phyloP scores from a whole-genome alignment of 2,888 invertebrate genomes.

The Troides aeacus region DNA sequence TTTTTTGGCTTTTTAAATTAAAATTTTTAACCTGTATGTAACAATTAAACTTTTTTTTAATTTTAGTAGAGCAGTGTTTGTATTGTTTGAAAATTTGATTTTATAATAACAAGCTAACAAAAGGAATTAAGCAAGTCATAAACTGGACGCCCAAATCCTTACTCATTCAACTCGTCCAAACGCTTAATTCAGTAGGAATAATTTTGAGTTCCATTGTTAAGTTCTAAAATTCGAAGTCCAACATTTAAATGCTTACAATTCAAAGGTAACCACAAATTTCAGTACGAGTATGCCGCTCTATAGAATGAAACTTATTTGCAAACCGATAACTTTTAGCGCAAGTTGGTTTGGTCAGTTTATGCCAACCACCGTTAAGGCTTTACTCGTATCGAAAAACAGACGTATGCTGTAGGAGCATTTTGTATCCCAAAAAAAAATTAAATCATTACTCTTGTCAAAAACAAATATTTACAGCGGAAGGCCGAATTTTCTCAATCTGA shows the following conservation, averaged over 20 bases:
- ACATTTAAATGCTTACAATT: slow-evolving; percentile 79
- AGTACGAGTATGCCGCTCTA: slow-evolving; percentile 70
- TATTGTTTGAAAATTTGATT: slow-evolving; percentile 3
- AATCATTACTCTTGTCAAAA: not conserved
- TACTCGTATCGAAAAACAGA: slow-evolving; percentile 53
- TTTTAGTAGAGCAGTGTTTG: not conserved
- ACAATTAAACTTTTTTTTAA: not conserved
- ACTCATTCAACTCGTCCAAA: slow-evolving; percentile 69
- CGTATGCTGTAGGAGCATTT: slow-evolving; percentile 63
- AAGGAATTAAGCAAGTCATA: slow-evolving; percentile 65
- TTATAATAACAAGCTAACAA: slow-evolving; percentile 40
- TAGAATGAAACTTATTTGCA: slow-evolving; percentile 75
- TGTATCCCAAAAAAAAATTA: slow-evolving; percentile 9
- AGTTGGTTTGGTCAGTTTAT: slow-evolving; percentile 61
- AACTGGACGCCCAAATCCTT: slow-evolving; percentile 69
- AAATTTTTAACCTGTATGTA: not conserved
- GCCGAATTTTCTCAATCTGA: not conserved
- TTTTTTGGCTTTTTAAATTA: not conserved
- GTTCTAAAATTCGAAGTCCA: slow-evolving; percentile 74
- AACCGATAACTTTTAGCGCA: slow-evolving; percentile 72
- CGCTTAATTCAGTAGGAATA: slow-evolving; percentile 75
- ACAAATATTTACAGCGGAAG: not conserved
- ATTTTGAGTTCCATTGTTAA: slow-evolving; percentile 76
- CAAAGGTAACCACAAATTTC: slow-evolving; percentile 78
- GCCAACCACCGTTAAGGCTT: slow-evolving; percentile 45